phyloP scores from a whole-genome alignment of 2,113 vertebrate species.

The Oreochromis spilurus region DNA sequence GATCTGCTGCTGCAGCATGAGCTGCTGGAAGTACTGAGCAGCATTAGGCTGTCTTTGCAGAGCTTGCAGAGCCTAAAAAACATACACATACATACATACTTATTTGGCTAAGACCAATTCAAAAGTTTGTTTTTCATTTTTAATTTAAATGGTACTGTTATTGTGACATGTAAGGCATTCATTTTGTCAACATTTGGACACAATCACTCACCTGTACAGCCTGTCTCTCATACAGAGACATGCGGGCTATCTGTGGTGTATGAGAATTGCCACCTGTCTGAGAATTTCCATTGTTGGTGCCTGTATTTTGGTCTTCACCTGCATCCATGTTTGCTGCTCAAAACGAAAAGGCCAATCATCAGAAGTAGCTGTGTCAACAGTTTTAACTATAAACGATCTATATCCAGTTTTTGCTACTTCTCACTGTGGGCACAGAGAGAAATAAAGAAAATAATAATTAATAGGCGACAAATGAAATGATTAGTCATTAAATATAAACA shows the following conservation, averaged over 20 bases:
- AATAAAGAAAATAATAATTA: background rate
- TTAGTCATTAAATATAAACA: background rate
- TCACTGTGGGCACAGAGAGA: background rate
- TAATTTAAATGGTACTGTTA: background rate
- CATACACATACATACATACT: background rate
- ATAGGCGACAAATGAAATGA: background rate
- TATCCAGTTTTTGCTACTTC: background rate
- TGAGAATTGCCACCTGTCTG: slow-evolving; percentile 84
- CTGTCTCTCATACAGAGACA: slow-evolving; percentile 94
- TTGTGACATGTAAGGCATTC: background rate
- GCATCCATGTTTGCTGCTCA: slow-evolving; percentile 81
- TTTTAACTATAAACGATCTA: background rate
- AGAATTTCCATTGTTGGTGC: slow-evolving; percentile 80
- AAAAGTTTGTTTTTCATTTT: background rate
- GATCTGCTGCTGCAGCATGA: slow-evolving; percentile 97
- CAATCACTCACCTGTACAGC: slow-evolving; percentile 85
- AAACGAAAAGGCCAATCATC: background rate
- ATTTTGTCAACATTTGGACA: background rate
- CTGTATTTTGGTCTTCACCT: slow-evolving; percentile 90
- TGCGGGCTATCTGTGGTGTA: slow-evolving; percentile 89
- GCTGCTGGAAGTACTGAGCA: slow-evolving; percentile 96
- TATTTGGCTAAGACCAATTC: background rate
- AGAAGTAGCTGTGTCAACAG: background rate
- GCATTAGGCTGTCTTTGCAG: slow-evolving; percentile 95
- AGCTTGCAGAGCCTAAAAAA: slow-evolving; percentile 86